phyloP scores from a whole-genome alignment of 2,113 vertebrate genomes.

The Pygoscelis antarcticus region DNA sequence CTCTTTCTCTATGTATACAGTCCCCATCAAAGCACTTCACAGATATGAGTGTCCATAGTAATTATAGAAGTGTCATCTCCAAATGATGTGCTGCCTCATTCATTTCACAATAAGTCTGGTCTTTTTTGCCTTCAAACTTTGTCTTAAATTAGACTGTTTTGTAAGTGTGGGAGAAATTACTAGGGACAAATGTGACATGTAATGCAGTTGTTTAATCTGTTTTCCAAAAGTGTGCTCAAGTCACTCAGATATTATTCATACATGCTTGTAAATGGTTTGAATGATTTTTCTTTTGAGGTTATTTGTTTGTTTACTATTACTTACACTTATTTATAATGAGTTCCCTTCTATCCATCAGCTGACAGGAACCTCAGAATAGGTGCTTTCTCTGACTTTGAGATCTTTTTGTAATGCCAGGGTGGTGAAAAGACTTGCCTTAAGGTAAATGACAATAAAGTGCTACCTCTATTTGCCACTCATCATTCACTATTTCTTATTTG shows the following conservation, averaged over 20 bases:
- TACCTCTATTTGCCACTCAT: background rate
- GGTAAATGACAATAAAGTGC: background rate
- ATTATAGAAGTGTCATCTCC: background rate
- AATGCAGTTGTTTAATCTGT: background rate
- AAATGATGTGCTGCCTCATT: background rate
- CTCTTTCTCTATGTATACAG: background rate
- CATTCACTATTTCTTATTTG: constrained; percentile 1
- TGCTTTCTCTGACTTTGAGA: background rate
- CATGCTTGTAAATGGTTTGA: background rate
- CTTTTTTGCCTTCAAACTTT: background rate
- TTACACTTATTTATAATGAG: background rate
- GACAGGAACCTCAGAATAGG: background rate
- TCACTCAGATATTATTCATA: background rate
- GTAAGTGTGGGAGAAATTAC: background rate
- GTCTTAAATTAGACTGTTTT: background rate
- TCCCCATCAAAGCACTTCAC: background rate
- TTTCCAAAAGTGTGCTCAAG: background rate
- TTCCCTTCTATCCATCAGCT: background rate
- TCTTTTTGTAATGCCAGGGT: background rate
- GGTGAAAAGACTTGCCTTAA: background rate
- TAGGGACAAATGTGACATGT: background rate
- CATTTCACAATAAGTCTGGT: background rate
- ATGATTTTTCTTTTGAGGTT: background rate
- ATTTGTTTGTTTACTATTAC: background rate
- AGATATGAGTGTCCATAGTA: background rate